Evolutionary conservation across 2,113 vertebrate species (phyloP).

Genomic region (Psilopogon haemacephalus): DNA sequence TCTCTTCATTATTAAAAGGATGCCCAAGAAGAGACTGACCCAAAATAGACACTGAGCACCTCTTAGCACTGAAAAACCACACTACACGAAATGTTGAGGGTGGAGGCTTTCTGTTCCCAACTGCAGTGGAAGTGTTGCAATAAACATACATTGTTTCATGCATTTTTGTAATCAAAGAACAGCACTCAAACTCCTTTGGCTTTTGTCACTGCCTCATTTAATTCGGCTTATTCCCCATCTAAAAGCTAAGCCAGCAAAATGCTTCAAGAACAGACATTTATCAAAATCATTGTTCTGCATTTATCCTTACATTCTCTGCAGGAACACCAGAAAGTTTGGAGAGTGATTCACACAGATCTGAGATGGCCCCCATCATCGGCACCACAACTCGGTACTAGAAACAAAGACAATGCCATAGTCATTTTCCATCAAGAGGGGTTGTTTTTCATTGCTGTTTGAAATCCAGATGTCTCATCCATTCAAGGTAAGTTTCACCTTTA

Average conservation of each 20-base stretch:
- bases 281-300: background rate
- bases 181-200: background rate
- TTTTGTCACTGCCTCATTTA: background rate
- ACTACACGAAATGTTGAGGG: background rate
- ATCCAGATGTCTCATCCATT: background rate
- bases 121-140: background rate
- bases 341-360: conserved; percentile 89
- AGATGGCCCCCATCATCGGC: conserved; percentile 88
- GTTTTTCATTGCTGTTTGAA: background rate
- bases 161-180: background rate
- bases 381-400: conserved; percentile 89
- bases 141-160: background rate
- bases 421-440: background rate
- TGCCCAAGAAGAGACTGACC: background rate
- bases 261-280: background rate
- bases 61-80: background rate
- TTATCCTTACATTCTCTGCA: conserved; percentile 86
- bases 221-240: background rate
- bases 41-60: background rate
- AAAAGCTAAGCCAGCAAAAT: background rate
- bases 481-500: fast-evolving
- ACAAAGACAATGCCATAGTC: background rate
- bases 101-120: background rate
- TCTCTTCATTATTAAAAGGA: background rate
- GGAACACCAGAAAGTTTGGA: conserved; percentile 86